A percentile compares a stretch with the other conserved stretches of the same genome.
These are phyloP conservation scores for Python bivittatus DNA, from an alignment of 2,113 vertebrate species.

Conservation along the genomic window DNA sequence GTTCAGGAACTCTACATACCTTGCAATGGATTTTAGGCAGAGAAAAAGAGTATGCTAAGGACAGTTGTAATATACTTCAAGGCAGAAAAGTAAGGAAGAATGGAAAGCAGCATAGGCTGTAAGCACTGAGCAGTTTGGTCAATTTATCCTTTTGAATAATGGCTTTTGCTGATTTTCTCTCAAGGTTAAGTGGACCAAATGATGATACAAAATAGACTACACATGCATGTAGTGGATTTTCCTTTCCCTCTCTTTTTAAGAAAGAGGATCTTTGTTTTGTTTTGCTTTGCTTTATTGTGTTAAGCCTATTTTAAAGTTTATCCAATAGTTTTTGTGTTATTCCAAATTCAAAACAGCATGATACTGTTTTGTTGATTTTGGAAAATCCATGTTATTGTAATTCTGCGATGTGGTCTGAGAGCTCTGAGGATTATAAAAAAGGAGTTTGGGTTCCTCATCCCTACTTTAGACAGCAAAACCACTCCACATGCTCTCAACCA, in stretches of 20 bases:
- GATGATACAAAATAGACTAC: background rate
- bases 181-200: background rate
- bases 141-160: background rate
- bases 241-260: background rate
- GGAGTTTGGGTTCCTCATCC: background rate
- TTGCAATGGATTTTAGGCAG: background rate
- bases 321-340: background rate
- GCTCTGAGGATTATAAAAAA: background rate
- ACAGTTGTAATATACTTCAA: background rate
- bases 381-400: background rate
- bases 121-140: background rate
- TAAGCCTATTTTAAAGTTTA: background rate
- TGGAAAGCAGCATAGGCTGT: background rate
- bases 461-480: background rate
- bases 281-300: background rate
- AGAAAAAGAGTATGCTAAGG: background rate
- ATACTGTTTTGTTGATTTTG: background rate
- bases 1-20: background rate
- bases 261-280: background rate
- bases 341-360: background rate
- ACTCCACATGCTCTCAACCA: background rate
- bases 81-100: background rate
- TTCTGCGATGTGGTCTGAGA: background rate
- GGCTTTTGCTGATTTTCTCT: background rate
- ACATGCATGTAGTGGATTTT: background rate